These are phyloP conservation scores for Lasioglossum baleicum DNA, from an alignment of 1,140 invertebrate species.

Conservation along the genomic window DNA sequence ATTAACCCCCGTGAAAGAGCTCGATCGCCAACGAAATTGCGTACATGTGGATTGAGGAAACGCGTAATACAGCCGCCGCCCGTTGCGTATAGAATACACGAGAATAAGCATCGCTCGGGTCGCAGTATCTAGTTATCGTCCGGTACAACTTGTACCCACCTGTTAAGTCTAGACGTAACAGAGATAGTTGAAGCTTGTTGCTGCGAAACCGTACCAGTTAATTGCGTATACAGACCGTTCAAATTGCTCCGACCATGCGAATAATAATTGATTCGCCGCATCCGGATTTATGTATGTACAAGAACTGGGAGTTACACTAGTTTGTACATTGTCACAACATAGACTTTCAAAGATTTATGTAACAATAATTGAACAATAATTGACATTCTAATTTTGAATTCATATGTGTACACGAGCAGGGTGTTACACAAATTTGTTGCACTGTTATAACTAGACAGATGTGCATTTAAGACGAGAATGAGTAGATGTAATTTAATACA, in stretches of 20 bases:
- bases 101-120: not conserved
- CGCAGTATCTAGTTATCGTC: constrained; percentile 23
- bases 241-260: not conserved
- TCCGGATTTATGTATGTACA: no score
- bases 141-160: constrained; percentile 10
- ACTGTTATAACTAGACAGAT: no score
- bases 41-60: constrained; percentile 18
- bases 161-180: not conserved
- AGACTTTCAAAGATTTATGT: no score
- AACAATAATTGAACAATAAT: no score
- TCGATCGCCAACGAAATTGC: constrained; percentile 31
- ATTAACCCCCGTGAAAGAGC: constrained; percentile 21
- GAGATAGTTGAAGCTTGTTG: constrained; percentile 12
- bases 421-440: no score
- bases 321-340: no score
- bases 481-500: no score
- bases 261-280: constrained; percentile 10
- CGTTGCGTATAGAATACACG: constrained; percentile 23
- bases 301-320: no score
- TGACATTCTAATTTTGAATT: no score
- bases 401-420: no score
- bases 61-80: constrained; percentile 12
- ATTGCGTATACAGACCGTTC: constrained; percentile 11
- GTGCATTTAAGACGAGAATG: no score
- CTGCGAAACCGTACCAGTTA: constrained; percentile 28